Evolutionary conservation across 2,888 invertebrate species (phyloP).

Genomic region (Sisyra nigra): DNA sequence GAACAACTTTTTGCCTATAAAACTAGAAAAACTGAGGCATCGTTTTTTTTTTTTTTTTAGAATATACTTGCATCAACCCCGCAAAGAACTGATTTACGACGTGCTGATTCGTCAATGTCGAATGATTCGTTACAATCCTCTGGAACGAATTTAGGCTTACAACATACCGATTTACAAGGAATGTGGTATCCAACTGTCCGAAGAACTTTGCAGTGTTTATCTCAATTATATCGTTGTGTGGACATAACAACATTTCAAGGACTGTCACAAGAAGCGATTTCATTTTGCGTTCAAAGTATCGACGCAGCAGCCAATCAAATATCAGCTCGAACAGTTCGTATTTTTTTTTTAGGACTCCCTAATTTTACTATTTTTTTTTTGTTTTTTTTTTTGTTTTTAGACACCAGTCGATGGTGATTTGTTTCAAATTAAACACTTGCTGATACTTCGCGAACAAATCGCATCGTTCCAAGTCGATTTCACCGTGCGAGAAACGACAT

Average conservation of each 20-base stretch:
- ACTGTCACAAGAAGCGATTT: slow-evolving; percentile 87
- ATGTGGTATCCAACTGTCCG: slow-evolving; percentile 99
- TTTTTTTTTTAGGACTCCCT: too few species aligned
- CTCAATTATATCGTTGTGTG: slow-evolving; percentile 81
- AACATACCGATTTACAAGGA: slow-evolving; percentile 74
- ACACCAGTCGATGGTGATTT: slow-evolving; percentile 81
- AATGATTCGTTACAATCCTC: neutral
- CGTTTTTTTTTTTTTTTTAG: too few species aligned
- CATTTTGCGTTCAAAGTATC: slow-evolving; percentile 82
- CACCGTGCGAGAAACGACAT: slow-evolving; percentile 76
- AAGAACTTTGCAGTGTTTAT: slow-evolving; percentile 84
- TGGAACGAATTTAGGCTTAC: neutral
- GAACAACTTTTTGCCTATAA: too few species aligned
- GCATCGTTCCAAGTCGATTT: slow-evolving; percentile 96
- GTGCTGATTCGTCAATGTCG: neutral
- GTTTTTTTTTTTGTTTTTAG: slow-evolving; percentile 22
- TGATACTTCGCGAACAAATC: slow-evolving; percentile 94
- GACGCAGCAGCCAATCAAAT: slow-evolving; percentile 69
- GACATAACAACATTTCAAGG: slow-evolving; percentile 94
- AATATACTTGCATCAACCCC: too few species aligned
- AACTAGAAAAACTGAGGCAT: too few species aligned
- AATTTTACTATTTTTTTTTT: too few species aligned
- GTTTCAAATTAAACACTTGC: slow-evolving; percentile 94
- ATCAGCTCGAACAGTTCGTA: slow-evolving; percentile 42
- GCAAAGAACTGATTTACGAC: slow-evolving; percentile 30